Evolutionary conservation across 2,113 vertebrate species (phyloP), one percentile per base, ranked within the genome.

Genomic region (Sebastes schlegelii): DNA sequence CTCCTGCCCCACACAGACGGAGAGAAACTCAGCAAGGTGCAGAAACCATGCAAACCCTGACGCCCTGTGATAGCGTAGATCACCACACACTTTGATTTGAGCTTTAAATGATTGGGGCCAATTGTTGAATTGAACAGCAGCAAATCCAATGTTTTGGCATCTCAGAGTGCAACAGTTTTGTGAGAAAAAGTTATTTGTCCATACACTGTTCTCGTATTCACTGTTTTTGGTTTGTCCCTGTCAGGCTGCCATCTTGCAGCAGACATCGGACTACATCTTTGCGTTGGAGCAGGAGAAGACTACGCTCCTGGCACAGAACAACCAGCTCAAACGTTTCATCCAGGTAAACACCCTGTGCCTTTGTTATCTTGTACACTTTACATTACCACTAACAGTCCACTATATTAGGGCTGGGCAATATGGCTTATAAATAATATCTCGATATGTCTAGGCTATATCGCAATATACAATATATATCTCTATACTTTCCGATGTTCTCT

Each of bases 261-360:
- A 99, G 93, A 99, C 98, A 0, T 95, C 98, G 0, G 98, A 99
- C 82, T 99, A 99, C 93, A 99, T 99, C 91, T 99, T 98, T 86
- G 96, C 98, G 52, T 86, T 99, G 93, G 98, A 99, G 91, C 98
- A 99, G 93, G 98, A 99, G 87, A 99, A 99, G 95, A 99, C 98
- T 0, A 93, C 97, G 79, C 96, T 99, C 49, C 92, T 99, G 84
- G 97, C 99, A 90, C 98, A 99, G 92, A 99, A 99, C 92, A 98
- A 97, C 8, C 98, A 99, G 92, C 98, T 99, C 79, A 99, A 99
- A 92, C 96, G 98, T 74, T 99, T 99, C 86, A 98, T 99, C 90
- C 98, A 99, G 97, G 98, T 99, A 88, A 85, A 21, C 34, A 2
- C 2, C 14, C 11, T 11, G 12, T 14, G 13, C 5, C 17, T 9